Base-by-base conservation (phyloP, 2,888 invertebrate species). In the Stegana nigrithorax region DNA sequence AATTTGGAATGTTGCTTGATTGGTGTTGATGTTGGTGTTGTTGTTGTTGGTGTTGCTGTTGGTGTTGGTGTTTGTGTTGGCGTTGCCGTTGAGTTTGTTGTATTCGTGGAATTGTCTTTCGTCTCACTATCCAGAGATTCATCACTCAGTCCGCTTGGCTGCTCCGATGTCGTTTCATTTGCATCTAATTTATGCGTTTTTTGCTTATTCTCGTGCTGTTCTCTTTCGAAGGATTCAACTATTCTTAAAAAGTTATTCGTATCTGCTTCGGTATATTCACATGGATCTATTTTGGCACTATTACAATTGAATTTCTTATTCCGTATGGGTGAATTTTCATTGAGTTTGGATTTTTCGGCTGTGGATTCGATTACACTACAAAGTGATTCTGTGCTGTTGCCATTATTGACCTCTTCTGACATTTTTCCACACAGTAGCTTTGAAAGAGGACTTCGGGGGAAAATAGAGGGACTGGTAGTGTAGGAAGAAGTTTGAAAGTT, bases 331-430 rank as follows among this genome's bases (percentile, higher is more conserved):
- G 42, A 42, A 50, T 67, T 64, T 8, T 56, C 10, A 55, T 47
- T 62, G 10, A 67, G 36, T 17, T 65, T 62, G 39, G 51, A 62
- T 63, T 60, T 62, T 58, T 67, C 61, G 61, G 55, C 59, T 63
- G 2, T 68, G 70, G 56, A 44, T 64, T 71, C 78, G 65, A 64
- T 77, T 67, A 75, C 62, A 42, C 66, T 69, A 67, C 69, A 72
- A 69, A 70, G 72, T 68, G 73, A 65, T 69, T 71, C 69, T 42
- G 67, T 66, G 64, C 67, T 75, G 59, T 67, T 69, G 62, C 70
- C 71, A 67, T 71, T 70, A 64, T 67, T 67, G 61, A 75, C 71
- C 64, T 73, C 64, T 59, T 81, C 77, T 72, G 81, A 81, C 81
- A 81, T 81, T 66, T 70, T 77, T 72, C 32, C 57, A 51, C 19